These are phyloP conservation scores for Eulacestoma nigropectus DNA, from an alignment of 2,113 vertebrate genomes.

Conservation along the genomic window DNA sequence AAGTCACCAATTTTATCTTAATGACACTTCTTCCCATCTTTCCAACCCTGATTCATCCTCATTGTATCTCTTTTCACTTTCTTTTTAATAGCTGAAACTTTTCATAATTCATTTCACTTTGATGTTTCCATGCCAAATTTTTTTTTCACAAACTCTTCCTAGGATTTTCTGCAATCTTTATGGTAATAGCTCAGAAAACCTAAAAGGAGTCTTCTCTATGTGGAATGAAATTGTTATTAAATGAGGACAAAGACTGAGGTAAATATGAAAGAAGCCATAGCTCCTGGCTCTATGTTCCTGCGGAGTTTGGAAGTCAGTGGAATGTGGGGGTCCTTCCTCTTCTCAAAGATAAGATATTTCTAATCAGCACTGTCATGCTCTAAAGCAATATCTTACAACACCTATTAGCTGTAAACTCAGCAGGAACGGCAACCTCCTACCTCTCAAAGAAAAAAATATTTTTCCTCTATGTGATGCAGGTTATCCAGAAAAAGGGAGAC, in stretches of 20 bases:
- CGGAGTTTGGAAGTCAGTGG: neutral
- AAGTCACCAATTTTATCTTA: neutral
- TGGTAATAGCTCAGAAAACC: neutral
- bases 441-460: neutral
- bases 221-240: neutral
- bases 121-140: neutral
- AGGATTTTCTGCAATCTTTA: neutral
- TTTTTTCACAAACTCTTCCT: neutral
- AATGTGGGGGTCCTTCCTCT: neutral
- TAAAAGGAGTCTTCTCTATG: neutral
- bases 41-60: neutral
- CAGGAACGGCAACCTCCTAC: neutral
- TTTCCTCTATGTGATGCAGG: neutral
- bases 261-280: neutral
- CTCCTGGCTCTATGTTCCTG: neutral
- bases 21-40: neutral
- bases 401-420: conserved; percentile 11
- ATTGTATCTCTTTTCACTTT: neutral
- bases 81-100: neutral
- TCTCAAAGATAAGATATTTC: neutral
- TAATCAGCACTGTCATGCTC: neutral
- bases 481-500: neutral
- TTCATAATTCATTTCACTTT: neutral
- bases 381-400: neutral
- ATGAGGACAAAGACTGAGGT: neutral